Base-by-base conservation (phyloP, 2,888 invertebrate genomes). In the Phorcus lineatus region DNA sequence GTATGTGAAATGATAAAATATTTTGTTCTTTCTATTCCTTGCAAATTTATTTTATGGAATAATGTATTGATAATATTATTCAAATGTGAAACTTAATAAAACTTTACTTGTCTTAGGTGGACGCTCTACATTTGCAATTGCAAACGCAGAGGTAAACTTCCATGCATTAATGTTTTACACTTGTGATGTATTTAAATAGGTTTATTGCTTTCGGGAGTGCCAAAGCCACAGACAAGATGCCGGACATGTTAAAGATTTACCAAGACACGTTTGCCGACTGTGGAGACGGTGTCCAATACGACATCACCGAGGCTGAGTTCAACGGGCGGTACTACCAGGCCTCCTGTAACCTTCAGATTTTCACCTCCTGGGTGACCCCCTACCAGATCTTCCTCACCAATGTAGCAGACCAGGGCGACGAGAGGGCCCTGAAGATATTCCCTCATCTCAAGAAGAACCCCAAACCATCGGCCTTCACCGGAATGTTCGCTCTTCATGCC, bases 401-500 rank as follows among this genome's bases (percentile, higher is more conserved):
- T 31, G 9, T 76, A 16, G 54, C 76, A 2, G 55, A 76, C 16
- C 24, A 17, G 36, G 76, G 83, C 2, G 88, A 88, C 57, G 78
- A 88, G n/a, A 77, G 85, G 13, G 84, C 84, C 0, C 74, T 89
- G 31, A 74, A 81, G 17, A 70, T 90, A 62, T 75, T 90, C 19
- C 84, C 85, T 62, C 84, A 84, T 54, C 80, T 90, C 13, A 75
- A 82, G n/a, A 55, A 76, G n/a, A 86, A 86, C 74, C 83, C 87
- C 0, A 86, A 86, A 7, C 83, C 85, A 7, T 89, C 90, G 1
- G 83, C 86, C 24, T 88, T 90, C 75, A 88, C 89, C 3, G 90
- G 90, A 7, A 87, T 91, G 86, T 91, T 90, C 74, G 89, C 91
- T 3, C 82, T 91, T 7, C 91, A 91, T 79, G 90, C 90, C 19